These are phyloP conservation scores for Exephanes ischioxanthus DNA, from an alignment of 2,888 invertebrate species.

Conservation along the genomic window DNA sequence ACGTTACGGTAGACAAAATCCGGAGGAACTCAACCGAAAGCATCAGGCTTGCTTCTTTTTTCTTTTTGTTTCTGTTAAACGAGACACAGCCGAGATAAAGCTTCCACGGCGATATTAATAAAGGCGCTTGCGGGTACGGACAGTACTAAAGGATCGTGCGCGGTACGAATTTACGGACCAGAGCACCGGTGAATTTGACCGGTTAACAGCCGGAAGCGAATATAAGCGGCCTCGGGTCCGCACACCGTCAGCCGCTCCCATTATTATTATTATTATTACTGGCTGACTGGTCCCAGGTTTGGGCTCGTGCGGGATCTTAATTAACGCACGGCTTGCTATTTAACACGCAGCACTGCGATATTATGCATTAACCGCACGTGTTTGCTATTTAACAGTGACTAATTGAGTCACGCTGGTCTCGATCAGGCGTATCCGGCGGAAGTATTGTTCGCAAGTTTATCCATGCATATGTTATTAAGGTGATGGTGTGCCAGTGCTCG, in stretches of 20 bases:
- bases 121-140: background rate
- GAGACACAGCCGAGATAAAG: background rate
- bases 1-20: background rate
- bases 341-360: slow-evolving; percentile 13
- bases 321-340: slow-evolving; percentile 32
- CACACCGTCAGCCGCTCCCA: background rate
- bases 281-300: background rate
- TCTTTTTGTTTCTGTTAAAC: background rate
- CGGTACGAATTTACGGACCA: slow-evolving; percentile 16
- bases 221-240: slow-evolving; percentile 12
- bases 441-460: background rate
- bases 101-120: background rate
- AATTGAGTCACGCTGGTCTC: background rate
- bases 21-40: background rate
- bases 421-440: background rate
- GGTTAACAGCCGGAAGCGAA: slow-evolving; percentile 39
- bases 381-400: slow-evolving; percentile 19
- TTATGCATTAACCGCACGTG: slow-evolving; percentile 18
- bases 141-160: background rate
- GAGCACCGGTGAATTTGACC: slow-evolving; percentile 21
- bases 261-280: background rate
- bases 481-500: no score
- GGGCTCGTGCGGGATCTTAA: slow-evolving; percentile 30
- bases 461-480: background rate
- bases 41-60: background rate